These are phyloP conservation scores for Eubasilissa splendida DNA, from an alignment of 2,888 invertebrate species.

Conservation along the genomic window DNA sequence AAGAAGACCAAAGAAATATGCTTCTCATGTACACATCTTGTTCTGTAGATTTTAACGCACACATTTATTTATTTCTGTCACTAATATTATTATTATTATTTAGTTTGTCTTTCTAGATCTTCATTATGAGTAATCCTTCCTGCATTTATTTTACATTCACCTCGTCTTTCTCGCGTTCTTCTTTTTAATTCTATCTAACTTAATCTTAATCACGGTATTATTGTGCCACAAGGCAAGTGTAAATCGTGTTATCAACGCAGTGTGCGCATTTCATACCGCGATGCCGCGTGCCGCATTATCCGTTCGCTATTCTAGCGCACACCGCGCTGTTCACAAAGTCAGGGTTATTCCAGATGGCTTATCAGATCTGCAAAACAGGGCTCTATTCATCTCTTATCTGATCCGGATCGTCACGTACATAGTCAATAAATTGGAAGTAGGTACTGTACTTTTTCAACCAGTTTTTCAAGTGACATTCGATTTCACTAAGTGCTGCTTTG, in stretches of 20 bases:
- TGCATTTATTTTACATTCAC: too few relatives aligned
- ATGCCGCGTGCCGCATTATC: background rate
- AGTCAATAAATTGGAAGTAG: slow-evolving; percentile 34
- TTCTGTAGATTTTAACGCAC: too few relatives aligned
- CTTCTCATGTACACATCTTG: too few relatives aligned
- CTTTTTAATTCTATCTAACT: too few relatives aligned
- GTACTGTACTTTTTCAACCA: slow-evolving; percentile 37
- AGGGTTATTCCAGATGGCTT: slow-evolving; percentile 31
- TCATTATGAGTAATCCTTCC: too few relatives aligned
- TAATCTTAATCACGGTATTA: too few relatives aligned
- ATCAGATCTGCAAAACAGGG: slow-evolving; percentile 11
- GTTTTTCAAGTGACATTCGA: slow-evolving; percentile 53
- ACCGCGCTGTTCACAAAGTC: slow-evolving; percentile 25
- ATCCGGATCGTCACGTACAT: slow-evolving; percentile 27
- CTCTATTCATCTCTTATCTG: slow-evolving; percentile 32
- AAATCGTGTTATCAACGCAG: too few relatives aligned
- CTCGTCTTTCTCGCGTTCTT: too few relatives aligned
- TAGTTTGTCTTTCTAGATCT: too few relatives aligned
- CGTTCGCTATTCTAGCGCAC: slow-evolving; percentile 11
- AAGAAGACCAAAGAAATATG: too few relatives aligned
- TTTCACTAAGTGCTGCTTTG: slow-evolving; percentile 36
- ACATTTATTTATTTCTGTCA: too few relatives aligned
- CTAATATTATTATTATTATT: too few relatives aligned
- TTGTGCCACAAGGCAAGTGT: background rate
- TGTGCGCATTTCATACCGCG: background rate